These are phyloP conservation scores for Rhaphigaster nebulosa DNA, from an alignment of 2,888 invertebrate genomes.

Conservation along the genomic window DNA sequence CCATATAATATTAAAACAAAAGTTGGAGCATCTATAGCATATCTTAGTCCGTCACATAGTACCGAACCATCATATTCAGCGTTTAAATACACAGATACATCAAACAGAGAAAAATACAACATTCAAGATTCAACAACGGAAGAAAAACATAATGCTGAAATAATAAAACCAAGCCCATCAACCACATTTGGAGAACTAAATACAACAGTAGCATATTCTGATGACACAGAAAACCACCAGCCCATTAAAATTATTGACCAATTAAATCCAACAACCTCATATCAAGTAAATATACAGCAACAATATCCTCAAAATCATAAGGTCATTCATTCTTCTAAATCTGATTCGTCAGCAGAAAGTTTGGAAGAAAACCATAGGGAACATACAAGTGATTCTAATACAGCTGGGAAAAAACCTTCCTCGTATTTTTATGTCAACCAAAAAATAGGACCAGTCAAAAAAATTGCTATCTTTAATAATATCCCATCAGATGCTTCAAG, in stretches of 20 bases:
- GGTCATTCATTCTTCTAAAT: background rate
- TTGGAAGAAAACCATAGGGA: background rate
- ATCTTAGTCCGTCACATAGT: background rate
- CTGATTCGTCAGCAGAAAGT: background rate
- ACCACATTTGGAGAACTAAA: background rate
- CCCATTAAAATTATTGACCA: background rate
- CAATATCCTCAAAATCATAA: background rate
- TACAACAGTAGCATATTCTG: background rate
- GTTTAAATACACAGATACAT: background rate
- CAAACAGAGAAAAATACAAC: background rate
- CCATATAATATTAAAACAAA: background rate
- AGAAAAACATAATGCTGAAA: background rate
- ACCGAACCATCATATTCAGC: background rate
- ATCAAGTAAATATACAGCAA: background rate
- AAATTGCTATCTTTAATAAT: conserved; percentile 38
- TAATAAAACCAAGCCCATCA: background rate
- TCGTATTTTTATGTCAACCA: conserved; percentile 33
- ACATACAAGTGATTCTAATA: background rate
- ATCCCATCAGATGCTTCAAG: conserved; percentile 68
- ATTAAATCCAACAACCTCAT: background rate
- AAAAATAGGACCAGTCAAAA: conserved; percentile 25
- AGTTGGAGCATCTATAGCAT: background rate
- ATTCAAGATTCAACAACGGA: background rate
- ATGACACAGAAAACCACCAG: background rate
- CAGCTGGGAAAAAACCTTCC: background rate